Conservation (phyloP, 2,888 invertebrate species). For the Chorisops tibialis region DNA sequence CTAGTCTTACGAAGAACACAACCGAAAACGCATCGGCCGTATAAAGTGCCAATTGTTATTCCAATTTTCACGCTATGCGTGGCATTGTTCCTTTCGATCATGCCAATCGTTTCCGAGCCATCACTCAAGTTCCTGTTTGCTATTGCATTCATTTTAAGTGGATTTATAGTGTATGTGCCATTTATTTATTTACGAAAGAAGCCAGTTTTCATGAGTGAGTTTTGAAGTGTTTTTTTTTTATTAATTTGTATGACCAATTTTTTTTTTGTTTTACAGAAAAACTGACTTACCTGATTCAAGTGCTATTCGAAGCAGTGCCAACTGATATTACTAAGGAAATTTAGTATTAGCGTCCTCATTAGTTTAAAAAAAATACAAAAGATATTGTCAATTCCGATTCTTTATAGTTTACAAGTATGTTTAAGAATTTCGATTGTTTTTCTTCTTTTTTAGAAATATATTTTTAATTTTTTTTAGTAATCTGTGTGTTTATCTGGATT, state of each 20-base stretch:
- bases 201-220: slow-evolving; percentile 62
- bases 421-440: too few relatives aligned
- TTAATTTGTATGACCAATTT: slow-evolving; percentile 21
- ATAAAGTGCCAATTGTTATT: slow-evolving; percentile 68
- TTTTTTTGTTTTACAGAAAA: slow-evolving; percentile 56
- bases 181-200: slow-evolving; percentile 70
- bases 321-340: slow-evolving; percentile 30
- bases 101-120: slow-evolving; percentile 73
- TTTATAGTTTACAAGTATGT: too few relatives aligned
- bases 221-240: not conserved
- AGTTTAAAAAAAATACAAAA: too few relatives aligned
- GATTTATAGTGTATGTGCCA: slow-evolving; percentile 67
- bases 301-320: slow-evolving; percentile 66
- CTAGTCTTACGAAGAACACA: slow-evolving; percentile 69
- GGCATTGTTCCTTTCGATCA: slow-evolving; percentile 68
- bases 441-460: too few relatives aligned
- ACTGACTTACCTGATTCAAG: slow-evolving; percentile 63
- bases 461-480: too few relatives aligned
- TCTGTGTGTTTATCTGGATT: too few relatives aligned
- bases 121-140: slow-evolving; percentile 74
- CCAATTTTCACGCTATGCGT: slow-evolving; percentile 69
- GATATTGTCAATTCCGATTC: too few relatives aligned
- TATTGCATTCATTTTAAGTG: slow-evolving; percentile 65
- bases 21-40: slow-evolving; percentile 66
- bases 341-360: slow-evolving; percentile 3